phyloP scores from a whole-genome alignment of 1,140 invertebrate species.

The Drosophila quadrilineata region DNA sequence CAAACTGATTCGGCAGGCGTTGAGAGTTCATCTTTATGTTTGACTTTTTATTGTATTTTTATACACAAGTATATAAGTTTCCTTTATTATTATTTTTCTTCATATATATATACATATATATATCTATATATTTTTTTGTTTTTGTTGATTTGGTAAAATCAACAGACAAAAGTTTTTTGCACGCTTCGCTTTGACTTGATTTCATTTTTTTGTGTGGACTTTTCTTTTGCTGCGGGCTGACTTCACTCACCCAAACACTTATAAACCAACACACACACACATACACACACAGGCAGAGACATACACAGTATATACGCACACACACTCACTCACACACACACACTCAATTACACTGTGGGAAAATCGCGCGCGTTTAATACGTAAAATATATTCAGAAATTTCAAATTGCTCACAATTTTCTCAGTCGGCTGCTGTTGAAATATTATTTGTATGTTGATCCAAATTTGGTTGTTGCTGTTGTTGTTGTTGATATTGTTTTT shows the following conservation, averaged over 20 bases:
- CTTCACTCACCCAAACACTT: conserved; percentile 32
- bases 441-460: too few relatives aligned
- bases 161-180: conserved; percentile 38
- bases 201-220: too few relatives aligned
- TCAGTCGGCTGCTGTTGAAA: conserved; percentile 49
- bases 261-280: conserved; percentile 12
- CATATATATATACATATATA: too few relatives aligned
- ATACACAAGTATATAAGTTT: too few relatives aligned
- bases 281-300: conserved; percentile 2
- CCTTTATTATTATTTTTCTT: conserved; percentile 19
- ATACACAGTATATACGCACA: conserved; percentile 10
- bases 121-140: conserved; percentile 18
- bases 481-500: conserved; percentile 38
- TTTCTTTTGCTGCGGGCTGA: conserved; percentile 27
- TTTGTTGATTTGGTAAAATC: conserved; percentile 34
- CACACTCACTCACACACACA: conserved; percentile 11
- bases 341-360: conserved; percentile 21
- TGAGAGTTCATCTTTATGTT: conserved; percentile 44
- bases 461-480: conserved; percentile 26
- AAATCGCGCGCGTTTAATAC: conserved; percentile 43
- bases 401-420: conserved; percentile 77
- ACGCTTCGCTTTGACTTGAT: conserved; percentile 15
- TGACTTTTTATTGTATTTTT: conserved; percentile 40
- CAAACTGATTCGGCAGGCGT: conserved; percentile 17
- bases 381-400: conserved; percentile 58